Conservation (phyloP, 2,797 vertebrate genomes). For the Apogon talboti region DNA sequence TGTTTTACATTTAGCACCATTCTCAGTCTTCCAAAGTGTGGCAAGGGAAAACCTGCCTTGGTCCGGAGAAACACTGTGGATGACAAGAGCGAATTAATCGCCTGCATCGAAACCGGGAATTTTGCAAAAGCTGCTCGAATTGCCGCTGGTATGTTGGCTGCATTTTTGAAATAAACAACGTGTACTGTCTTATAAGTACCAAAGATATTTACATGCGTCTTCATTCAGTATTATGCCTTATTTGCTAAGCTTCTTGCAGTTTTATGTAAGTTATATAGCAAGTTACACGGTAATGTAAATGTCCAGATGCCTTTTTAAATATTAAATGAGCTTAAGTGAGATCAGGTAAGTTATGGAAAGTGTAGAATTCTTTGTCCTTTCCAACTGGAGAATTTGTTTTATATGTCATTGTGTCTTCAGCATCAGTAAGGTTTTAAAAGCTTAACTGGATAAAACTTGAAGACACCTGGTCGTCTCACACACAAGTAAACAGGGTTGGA, state of each 20-base stretch:
- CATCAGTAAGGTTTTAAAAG: not conserved
- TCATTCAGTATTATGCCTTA: too few species aligned
- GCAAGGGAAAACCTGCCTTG: constrained; percentile 95
- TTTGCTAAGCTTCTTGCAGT: not conserved
- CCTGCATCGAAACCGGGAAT: constrained; percentile 97
- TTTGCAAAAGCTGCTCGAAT: constrained; percentile 97
- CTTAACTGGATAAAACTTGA: constrained; percentile 13
- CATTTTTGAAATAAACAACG: not conserved
- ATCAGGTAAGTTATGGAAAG: not conserved
- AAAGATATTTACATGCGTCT: too few species aligned
- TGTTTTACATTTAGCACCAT: constrained; percentile 60
- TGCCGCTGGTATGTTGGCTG: constrained; percentile 88
- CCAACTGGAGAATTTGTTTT: not conserved
- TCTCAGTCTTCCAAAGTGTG: constrained; percentile 92
- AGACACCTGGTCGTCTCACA: constrained; percentile 49
- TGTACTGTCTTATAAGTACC: not conserved
- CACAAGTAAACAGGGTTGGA: constrained; percentile 36
- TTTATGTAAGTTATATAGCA: not conserved
- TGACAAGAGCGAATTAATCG: constrained; percentile 94
- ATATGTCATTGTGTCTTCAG: not conserved
- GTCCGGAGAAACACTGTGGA: constrained; percentile 95
- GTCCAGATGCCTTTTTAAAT: constrained; percentile 10
- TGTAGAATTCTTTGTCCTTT: not conserved
- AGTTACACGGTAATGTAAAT: not conserved
- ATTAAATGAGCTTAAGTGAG: not conserved